A percentile compares a stretch with the other conserved stretches of the same genome.
phyloP scores from a whole-genome alignment of 2,888 invertebrate species.

The Ptychoptera contaminata region DNA sequence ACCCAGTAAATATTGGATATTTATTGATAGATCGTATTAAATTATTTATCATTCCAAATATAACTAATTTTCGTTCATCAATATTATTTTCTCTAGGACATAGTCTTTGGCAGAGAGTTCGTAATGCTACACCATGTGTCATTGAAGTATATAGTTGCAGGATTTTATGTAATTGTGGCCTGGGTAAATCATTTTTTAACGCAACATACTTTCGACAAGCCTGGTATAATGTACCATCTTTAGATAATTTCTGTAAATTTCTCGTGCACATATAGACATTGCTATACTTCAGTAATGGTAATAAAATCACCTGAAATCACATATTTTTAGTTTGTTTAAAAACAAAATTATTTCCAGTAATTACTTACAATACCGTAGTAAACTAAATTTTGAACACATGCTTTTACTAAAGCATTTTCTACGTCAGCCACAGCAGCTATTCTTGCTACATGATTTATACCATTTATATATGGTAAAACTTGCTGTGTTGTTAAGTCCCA shows the following conservation, averaged over 20 bases:
- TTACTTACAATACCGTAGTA: slow-evolving; percentile 50
- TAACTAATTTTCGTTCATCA: slow-evolving; percentile 36
- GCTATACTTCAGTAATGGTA: slow-evolving; percentile 71
- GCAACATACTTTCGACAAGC: slow-evolving; percentile 40
- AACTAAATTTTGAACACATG: slow-evolving; percentile 82
- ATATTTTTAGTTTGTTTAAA: background rate
- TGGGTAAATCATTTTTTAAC: slow-evolving; percentile 20
- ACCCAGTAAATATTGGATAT: slow-evolving; percentile 34
- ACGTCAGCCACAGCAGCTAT: slow-evolving; percentile 84
- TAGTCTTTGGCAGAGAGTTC: slow-evolving; percentile 48
- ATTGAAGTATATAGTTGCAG: slow-evolving; percentile 46
- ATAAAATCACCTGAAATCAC: slow-evolving; percentile 41
- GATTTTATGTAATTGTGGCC: slow-evolving; percentile 26
- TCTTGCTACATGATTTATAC: slow-evolving; percentile 79
- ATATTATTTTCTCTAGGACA: slow-evolving; percentile 41
- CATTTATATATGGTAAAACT: slow-evolving; percentile 79
- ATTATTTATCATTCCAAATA: slow-evolving; percentile 41
- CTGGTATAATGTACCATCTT: slow-evolving; percentile 47
- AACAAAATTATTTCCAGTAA: background rate
- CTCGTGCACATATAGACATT: slow-evolving; percentile 74
- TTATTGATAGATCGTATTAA: slow-evolving; percentile 42
- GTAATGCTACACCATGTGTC: slow-evolving; percentile 52
- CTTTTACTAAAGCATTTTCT: slow-evolving; percentile 84
- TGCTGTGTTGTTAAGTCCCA: slow-evolving; percentile 94
- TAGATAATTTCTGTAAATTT: slow-evolving; percentile 49